A percentile compares a stretch with the other conserved stretches of the same genome.
These are phyloP conservation scores for Cheilosia variabilis DNA, from an alignment of 2,888 invertebrate genomes.

Conservation along the genomic window DNA sequence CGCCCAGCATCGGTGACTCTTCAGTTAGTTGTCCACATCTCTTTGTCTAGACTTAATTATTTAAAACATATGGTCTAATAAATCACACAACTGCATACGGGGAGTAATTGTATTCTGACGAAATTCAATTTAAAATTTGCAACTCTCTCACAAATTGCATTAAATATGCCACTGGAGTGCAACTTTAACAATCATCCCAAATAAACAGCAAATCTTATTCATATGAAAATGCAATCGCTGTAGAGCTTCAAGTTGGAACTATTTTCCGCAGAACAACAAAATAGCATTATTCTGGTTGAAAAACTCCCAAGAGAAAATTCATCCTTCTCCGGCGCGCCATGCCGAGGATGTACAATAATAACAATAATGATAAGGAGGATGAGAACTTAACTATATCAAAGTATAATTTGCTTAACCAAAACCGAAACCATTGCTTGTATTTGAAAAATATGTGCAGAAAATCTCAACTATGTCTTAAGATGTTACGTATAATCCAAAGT, in stretches of 20 bases:
- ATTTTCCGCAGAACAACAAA: constrained; percentile 1
- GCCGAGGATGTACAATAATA: neutral
- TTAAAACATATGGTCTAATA: neutral
- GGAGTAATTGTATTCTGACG: neutral
- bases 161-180: neutral
- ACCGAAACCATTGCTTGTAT: neutral
- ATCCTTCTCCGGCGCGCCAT: neutral
- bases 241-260: neutral
- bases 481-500: neutral
- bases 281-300: constrained; percentile 8
- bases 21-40: no score
- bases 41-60: no score
- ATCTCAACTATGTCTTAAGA: neutral
- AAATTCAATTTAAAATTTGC: neutral
- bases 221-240: neutral
- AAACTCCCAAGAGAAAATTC: neutral
- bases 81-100: neutral
- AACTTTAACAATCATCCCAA: constrained; percentile 8
- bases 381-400: neutral
- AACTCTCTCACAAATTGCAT: constrained; percentile 6
- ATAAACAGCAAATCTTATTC: neutral
- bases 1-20: no score
- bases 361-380: neutral
- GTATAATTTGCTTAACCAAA: neutral
- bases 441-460: neutral